phyloP scores from a whole-genome alignment of 2,797 vertebrate genomes.

The Hippoglossus hippoglossus region DNA sequence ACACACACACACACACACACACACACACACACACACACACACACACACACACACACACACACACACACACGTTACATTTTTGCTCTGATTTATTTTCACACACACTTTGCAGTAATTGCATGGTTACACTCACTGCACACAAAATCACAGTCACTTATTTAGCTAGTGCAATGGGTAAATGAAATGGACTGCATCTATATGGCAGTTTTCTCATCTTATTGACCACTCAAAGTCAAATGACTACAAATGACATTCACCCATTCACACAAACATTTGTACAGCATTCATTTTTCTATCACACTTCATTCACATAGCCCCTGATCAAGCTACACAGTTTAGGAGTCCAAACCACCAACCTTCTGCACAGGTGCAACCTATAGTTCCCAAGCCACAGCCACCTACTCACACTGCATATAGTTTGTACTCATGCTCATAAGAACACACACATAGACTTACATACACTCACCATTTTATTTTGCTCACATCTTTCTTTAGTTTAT shows the following conservation, averaged over 20 bases:
- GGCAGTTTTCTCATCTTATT: no score
- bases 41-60: neutral
- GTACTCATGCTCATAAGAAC: neutral
- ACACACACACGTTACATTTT: neutral
- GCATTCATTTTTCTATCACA: no score
- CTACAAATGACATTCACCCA: conserved; percentile 12
- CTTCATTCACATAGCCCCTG: no score
- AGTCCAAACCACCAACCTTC: no score
- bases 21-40: no score
- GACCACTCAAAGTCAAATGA: no score
- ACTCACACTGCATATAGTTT: neutral
- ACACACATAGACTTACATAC: neutral
- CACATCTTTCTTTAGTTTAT: conserved; percentile 15
- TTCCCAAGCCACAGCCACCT: neutral
- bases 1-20: no score
- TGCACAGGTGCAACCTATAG: no score
- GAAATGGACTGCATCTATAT: neutral
- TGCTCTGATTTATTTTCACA: conserved; percentile 26
- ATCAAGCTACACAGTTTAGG: no score
- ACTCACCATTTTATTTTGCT: conserved; percentile 11
- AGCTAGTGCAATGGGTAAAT: no score
- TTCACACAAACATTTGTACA: no score
- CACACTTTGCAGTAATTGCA: conserved; percentile 23
- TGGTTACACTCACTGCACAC: conserved; percentile 13
- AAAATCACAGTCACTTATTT: conserved; percentile 23